Base-by-base conservation (phyloP, 2,113 vertebrate species). In the Colossoma macropomum region DNA sequence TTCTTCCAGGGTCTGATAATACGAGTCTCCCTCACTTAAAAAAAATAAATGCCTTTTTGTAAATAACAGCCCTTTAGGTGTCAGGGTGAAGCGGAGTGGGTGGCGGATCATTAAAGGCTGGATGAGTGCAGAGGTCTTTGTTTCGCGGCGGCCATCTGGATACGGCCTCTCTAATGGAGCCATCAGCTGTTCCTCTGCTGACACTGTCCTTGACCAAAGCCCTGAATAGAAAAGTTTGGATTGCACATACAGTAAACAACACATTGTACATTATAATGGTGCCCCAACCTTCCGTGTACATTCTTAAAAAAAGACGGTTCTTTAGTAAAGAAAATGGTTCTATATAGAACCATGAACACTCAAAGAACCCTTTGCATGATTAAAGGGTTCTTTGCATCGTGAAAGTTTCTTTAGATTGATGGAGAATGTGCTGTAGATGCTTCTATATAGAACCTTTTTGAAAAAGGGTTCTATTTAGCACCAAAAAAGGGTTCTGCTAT, bases 81-180 rank as follows among this genome's bases (percentile, higher is more conserved):
- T 74, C 76, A 30, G 48, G 50, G 45, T 65, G 75, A 23, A 52
- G 66, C 50, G n/a, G 66, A 68, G 50, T 34, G 32, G 23, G 30
- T 76, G 78, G 54, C 50, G 25, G 56, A 65, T 77, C 25, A 81
- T 81, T 81, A 70, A 70, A 80, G 41, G 9, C 69, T 85, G 69
- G 54, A 45, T 59, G 56, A 77, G 30, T 28, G 63, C 38, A 23
- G 50, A 63, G 6, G 59, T 59, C 41, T 75, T 32, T 80, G 52
- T 75, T 30, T 32, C 34, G 45, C 11, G 41, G 65, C 52, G 75
- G 73, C 65, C 84, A 85, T 77, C 79, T 85, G 84, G 79, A 85
- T 71, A 60, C 69, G 73, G 30, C 25, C 71, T n/a, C 72, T 79
- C 72, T 70, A 50, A 71, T 76, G 52, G 28, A 80, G 38, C 83